A percentile compares a stretch with the other conserved stretches of the same genome.
Evolutionary conservation across 2,797 vertebrate genomes (phyloP).

Genomic region (Sternarchorhynchus goeldii): DNA sequence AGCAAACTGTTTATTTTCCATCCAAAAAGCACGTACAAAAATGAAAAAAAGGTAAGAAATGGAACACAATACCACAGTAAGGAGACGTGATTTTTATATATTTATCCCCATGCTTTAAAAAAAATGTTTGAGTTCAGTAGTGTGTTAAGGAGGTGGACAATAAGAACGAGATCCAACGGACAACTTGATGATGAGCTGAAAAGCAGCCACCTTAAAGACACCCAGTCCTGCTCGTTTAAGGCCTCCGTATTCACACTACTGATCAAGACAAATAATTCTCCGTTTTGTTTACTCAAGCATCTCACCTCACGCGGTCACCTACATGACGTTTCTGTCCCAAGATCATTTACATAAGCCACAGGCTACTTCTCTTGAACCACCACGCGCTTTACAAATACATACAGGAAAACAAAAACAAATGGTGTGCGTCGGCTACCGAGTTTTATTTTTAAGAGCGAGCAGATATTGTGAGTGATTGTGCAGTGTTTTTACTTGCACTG

Average conservation of each 20-base stretch:
- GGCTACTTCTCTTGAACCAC: no score
- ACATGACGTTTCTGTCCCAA: not conserved
- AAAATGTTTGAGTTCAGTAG: constrained; percentile 6
- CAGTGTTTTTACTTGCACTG: constrained; percentile 66
- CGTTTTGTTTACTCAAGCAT: constrained; percentile 64
- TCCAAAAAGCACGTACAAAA: constrained; percentile 78
- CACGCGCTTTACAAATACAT: no score
- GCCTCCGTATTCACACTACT: constrained; percentile 73
- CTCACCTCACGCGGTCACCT: constrained; percentile 57
- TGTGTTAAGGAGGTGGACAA: not conserved
- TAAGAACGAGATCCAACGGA: constrained; percentile 41
- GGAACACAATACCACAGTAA: constrained; percentile 66
- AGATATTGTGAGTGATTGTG: constrained; percentile 47
- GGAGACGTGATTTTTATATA: constrained; percentile 45
- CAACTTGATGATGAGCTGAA: constrained; percentile 59
- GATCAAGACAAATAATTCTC: constrained; percentile 67
- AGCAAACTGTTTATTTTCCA: constrained; percentile 71
- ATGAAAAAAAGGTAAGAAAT: constrained; percentile 57
- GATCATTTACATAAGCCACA: no score
- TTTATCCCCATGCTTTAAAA: constrained; percentile 1
- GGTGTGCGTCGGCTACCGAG: no score
- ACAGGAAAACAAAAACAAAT: no score
- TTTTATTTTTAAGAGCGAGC: no score
- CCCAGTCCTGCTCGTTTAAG: constrained; percentile 73
- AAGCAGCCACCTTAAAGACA: constrained; percentile 55